Base-by-base conservation (phyloP, 1,140 invertebrate species). In the Goniozus legneri region DNA sequence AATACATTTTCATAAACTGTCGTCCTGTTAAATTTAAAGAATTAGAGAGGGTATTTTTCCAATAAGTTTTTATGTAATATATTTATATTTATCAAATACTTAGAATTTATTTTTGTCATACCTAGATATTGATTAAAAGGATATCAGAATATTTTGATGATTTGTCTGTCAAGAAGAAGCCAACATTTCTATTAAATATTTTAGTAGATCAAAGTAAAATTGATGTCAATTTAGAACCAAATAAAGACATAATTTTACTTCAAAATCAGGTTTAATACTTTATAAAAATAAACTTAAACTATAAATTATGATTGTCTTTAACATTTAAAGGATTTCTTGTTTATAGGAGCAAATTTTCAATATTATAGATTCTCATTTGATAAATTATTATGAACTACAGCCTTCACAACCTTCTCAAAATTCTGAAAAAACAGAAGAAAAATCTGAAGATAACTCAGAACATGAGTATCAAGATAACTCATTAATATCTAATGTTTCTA, bases 181-280 rank as follows among this genome's bases (percentile, higher is more conserved):
- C 71, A 2, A 43, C 73, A 21, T 80, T 77, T 57, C 50, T 79
- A 52, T 12, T 83, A 2, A 62, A 64, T 16, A 54, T 86, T 22
- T 69, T 54, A 15, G 45, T 81, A 6, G 71, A 79, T 22, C 50
- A 79, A 15, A 59, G 65, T 19, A 54, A 71, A 24, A 36, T 84
- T 19, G 84, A 86, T 70, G 73, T 84, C 8, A 86, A 86, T 69
- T 52, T 84, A 30, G 83, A 86, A 53, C 83, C 83, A 4, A 84
- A 84, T 62, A 86, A 86, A 69, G 79, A 78, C 36, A 67, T 67
- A 66, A 69, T 85, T 15, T 62, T 82, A 19, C 60, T 85, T 12
- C 76, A 77, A 39, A 71, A 81, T 56, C 66, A 80, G 56, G 65
- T 70, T 54, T 22, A 37, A 19, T 20, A 34, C 13, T 13, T 16